phyloP scores from a whole-genome alignment of 2,113 vertebrate genomes.

The Dolichallabes microphthalmus region DNA sequence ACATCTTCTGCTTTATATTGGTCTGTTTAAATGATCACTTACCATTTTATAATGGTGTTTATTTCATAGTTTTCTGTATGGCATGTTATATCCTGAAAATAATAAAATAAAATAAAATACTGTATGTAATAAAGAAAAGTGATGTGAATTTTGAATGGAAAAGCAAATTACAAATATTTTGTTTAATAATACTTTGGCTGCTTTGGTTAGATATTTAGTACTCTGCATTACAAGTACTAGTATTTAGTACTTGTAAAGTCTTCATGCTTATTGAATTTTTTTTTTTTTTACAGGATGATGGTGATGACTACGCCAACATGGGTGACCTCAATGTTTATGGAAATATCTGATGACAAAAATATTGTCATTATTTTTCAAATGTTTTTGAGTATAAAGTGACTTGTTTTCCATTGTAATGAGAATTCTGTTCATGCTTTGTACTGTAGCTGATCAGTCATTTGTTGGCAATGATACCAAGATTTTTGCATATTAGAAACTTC shows the following conservation, averaged over 20 bases:
- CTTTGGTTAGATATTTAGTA: neutral
- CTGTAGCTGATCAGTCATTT: neutral
- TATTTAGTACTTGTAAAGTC: neutral
- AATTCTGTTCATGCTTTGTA: too few relatives aligned
- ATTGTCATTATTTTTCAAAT: too few relatives aligned
- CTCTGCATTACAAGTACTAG: too few relatives aligned
- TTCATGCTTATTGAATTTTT: neutral
- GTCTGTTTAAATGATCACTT: neutral
- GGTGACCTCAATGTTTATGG: slow-evolving; percentile 28
- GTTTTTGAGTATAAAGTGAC: neutral
- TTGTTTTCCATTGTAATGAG: neutral
- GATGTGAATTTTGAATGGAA: neutral
- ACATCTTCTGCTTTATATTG: neutral
- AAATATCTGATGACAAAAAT: slow-evolving; percentile 21
- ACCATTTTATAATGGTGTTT: neutral
- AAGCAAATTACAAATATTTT: neutral
- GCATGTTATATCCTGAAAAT: neutral
- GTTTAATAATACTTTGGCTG: neutral
- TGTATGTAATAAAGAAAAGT: neutral
- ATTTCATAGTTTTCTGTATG: neutral
- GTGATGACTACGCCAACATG: slow-evolving; percentile 33
- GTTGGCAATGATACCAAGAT: neutral
- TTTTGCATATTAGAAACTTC: neutral
- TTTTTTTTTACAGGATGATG: slow-evolving; percentile 8
- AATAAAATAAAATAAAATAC: neutral